These are phyloP conservation scores for Macrosteles quadrilineatus DNA, from an alignment of 1,140 invertebrate species.

Conservation along the genomic window DNA sequence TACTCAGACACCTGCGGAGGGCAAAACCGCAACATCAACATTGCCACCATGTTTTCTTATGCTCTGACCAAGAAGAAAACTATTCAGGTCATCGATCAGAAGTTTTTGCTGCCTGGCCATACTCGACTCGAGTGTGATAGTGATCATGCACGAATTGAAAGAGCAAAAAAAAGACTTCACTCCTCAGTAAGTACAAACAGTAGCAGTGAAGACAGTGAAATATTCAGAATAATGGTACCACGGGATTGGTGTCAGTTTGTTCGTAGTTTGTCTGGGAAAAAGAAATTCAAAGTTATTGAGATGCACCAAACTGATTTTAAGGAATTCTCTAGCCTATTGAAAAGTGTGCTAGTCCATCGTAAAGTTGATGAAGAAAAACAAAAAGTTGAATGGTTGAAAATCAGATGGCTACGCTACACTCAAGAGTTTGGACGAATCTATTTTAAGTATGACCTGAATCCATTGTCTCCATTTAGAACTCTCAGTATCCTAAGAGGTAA, in stretches of 20 bases:
- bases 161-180: conserved; percentile 38
- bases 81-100: conserved; percentile 44
- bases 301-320: too few species aligned
- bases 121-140: conserved; percentile 46
- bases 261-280: too few species aligned
- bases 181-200: neutral
- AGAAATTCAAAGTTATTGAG: too few species aligned
- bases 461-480: too few species aligned
- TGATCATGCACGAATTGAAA: conserved; percentile 46
- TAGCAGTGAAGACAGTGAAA: neutral
- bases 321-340: too few species aligned
- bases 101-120: conserved; percentile 48
- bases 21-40: too few species aligned
- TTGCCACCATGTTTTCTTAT: conserved; percentile 18
- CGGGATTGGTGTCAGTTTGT: conserved; percentile 15
- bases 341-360: too few species aligned
- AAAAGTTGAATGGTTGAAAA: conserved; percentile 10
- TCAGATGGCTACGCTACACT: conserved; percentile 13
- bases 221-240: conserved; percentile 7
- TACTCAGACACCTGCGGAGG: too few species aligned
- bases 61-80: conserved; percentile 22
- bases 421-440: too few species aligned
- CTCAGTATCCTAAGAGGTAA: too few species aligned
- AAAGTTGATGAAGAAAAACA: too few species aligned
- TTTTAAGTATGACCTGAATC: too few species aligned